These are phyloP conservation scores for Coregonus clupeaformis DNA, from an alignment of 2,113 vertebrate species.

Conservation along the genomic window DNA sequence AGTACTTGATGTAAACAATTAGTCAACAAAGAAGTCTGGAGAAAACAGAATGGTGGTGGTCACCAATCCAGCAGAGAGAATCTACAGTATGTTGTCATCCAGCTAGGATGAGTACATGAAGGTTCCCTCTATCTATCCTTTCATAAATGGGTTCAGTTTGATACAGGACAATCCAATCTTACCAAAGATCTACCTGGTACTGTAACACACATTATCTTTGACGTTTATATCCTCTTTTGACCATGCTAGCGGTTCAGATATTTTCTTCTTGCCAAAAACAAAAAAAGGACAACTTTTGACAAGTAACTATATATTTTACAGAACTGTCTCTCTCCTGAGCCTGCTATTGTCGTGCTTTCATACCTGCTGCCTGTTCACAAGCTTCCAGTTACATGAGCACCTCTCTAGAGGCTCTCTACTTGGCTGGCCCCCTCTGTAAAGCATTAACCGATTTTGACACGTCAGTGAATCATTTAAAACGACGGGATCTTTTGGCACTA, in stretches of 20 bases:
- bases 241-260: background rate
- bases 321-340: background rate
- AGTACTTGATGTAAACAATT: conserved; percentile 69
- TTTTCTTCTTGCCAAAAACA: background rate
- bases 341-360: conserved; percentile 32
- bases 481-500: conserved; percentile 71
- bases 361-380: conserved; percentile 9
- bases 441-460: conserved; percentile 70
- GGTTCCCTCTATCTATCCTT: background rate
- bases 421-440: conserved; percentile 61
- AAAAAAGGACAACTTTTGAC: background rate
- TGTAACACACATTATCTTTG: background rate
- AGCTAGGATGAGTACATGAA: conserved; percentile 1
- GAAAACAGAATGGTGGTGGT: conserved; percentile 30
- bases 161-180: conserved; percentile 40
- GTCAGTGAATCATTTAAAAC: conserved; percentile 43
- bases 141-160: conserved; percentile 31
- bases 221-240: background rate
- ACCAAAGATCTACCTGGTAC: background rate
- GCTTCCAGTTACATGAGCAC: conserved; percentile 24
- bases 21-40: conserved; percentile 43
- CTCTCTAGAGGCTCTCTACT: conserved; percentile 13
- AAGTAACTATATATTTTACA: background rate
- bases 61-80: conserved; percentile 28
- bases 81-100: conserved; percentile 52